Conservation (phyloP, 2,113 vertebrate genomes). For the Semnornis frantzii region DNA sequence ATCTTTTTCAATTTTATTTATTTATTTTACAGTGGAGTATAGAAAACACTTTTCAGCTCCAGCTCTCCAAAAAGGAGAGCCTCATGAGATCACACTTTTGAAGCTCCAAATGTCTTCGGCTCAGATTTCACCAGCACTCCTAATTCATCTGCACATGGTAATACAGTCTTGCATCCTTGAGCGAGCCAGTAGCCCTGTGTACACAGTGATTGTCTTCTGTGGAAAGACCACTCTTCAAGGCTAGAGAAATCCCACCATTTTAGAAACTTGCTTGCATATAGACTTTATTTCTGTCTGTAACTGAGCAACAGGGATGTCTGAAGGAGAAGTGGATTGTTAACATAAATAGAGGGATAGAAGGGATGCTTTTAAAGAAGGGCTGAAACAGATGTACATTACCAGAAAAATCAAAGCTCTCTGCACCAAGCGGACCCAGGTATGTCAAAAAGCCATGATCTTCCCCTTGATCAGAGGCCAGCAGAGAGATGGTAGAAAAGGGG, state of each 20-base stretch:
- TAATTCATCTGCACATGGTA: background rate
- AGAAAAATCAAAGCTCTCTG: background rate
- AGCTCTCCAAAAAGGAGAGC: background rate
- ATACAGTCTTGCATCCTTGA: background rate
- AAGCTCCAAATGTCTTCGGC: background rate
- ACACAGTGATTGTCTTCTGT: background rate
- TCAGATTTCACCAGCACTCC: background rate
- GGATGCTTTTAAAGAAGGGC: background rate
- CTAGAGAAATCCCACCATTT: background rate
- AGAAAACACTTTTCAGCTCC: background rate
- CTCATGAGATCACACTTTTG: background rate
- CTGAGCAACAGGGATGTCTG: conserved; percentile 7
- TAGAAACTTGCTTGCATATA: background rate
- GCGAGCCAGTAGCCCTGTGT: background rate
- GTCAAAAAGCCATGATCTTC: background rate
- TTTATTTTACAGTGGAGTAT: background rate
- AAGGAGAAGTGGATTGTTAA: background rate
- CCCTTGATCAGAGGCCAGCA: background rate
- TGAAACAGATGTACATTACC: background rate
- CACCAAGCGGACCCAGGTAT: background rate
- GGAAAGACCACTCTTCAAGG: background rate
- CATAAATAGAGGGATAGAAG: background rate
- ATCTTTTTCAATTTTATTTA: background rate
- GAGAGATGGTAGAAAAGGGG: background rate
- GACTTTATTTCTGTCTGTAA: conserved; percentile 29